Evolutionary conservation across 2,113 vertebrate genomes (phyloP).

Genomic region (Vidua chalybeata): DNA sequence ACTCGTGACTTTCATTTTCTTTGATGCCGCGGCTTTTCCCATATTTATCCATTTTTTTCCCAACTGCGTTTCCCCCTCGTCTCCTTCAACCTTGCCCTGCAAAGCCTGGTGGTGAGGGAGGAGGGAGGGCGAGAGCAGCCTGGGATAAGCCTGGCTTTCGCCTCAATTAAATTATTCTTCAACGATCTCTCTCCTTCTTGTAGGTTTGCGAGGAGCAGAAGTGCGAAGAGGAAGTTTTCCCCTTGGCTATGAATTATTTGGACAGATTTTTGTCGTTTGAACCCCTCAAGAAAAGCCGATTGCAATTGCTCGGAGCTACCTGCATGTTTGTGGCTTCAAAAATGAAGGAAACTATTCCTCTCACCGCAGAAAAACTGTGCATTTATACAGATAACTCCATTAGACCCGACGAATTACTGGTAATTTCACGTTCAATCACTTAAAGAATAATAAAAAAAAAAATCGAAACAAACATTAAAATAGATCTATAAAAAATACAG

Average conservation of each 20-base stretch:
- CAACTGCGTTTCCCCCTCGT: not conserved
- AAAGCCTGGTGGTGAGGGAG: not conserved
- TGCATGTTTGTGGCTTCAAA: constrained; percentile 99
- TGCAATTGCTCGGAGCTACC: constrained; percentile 93
- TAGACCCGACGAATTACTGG: constrained; percentile 91
- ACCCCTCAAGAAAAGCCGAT: constrained; percentile 87
- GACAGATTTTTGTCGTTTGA: constrained; percentile 96
- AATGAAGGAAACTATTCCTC: constrained; percentile 97
- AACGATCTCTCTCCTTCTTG: constrained; percentile 17
- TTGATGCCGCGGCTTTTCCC: not conserved
- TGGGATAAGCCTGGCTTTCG: not conserved
- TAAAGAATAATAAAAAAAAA: not conserved
- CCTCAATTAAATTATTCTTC: not conserved
- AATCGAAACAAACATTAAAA: not conserved
- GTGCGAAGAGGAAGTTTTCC: constrained; percentile 98
- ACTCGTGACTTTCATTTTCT: constrained; percentile 28
- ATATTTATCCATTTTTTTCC: not conserved
- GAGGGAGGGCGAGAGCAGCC: not conserved
- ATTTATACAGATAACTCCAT: constrained; percentile 98
- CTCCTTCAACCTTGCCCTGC: constrained; percentile 24
- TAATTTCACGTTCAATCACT: constrained; percentile 72
- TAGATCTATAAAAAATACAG: not conserved
- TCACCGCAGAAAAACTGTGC: constrained; percentile 95
- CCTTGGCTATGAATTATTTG: constrained; percentile 98
- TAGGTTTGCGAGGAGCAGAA: constrained; percentile 98